Base-by-base conservation (phyloP, 2,113 vertebrate species). In the Trematomus loennbergii region DNA sequence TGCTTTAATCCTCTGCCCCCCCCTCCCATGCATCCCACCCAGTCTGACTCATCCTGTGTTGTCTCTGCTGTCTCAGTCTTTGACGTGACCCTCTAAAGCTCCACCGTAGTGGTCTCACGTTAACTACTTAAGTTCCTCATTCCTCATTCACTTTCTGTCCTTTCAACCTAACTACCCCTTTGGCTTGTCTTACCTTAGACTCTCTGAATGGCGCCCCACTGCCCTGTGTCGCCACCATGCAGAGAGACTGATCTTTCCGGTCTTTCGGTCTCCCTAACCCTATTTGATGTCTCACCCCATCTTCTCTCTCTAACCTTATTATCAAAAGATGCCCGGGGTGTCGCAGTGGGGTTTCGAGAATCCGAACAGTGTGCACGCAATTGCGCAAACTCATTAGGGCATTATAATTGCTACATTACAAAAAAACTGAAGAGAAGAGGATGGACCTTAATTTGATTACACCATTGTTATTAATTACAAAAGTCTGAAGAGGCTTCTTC, bases 401-500 rank as follows among this genome's bases (percentile, higher is more conserved):
- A 61, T 67, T 84, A 66, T 87, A 86, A 86, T 90, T 12, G 60
- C 66, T 65, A 66, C 36, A 83, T 25, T 72, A 45, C 16, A 68
- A 77, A 87, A 22, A 79, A 60, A 53, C 0, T 4, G 2, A 15
- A 59, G 10, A 49, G 29, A 60, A 75, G 8, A 83, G 36, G 17
- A 67, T 3, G 4, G 36, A 57, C 13, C 59, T 75, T 93, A 74
- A 92, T 90, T 89, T 82, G 62, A 92, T 90, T 82, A 87, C 75
- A 81, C 75, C 75, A 79, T 63, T 75, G 53, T 82, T 83, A 87
- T 92, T 91, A 90, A 91, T 88, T 86, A 72, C 46, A 54, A 53
- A 71, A 53, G 22, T 70, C 73, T 72, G 20, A 36, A 77, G 64
- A 80, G 67, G 64, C 65, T 73, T 67, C 70, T 53, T 67, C 29